These are phyloP conservation scores for Drosophila koepferae DNA, from an alignment of 2,888 invertebrate genomes.

Conservation along the genomic window DNA sequence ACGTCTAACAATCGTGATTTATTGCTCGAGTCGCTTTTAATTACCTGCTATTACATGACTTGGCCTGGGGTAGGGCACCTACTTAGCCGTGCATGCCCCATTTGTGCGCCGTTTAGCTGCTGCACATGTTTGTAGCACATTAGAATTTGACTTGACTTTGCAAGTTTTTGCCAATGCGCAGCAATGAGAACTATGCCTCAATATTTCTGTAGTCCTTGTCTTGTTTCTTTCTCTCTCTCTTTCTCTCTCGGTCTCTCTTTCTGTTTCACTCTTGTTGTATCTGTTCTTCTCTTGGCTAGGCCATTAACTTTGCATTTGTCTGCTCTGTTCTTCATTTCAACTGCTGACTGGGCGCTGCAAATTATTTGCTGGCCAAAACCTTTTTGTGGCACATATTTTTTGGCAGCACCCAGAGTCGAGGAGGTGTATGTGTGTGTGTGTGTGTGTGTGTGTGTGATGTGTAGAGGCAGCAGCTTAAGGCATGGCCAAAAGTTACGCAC, in stretches of 20 bases:
- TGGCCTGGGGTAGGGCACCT: background rate
- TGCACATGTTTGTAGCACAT: constrained; percentile 29
- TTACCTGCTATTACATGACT: background rate
- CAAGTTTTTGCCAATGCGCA: constrained; percentile 19
- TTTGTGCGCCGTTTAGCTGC: background rate
- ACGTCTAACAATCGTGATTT: background rate
- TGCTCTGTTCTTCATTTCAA: constrained; percentile 42
- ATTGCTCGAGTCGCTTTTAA: no score
- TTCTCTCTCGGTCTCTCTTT: no score
- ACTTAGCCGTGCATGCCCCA: background rate
- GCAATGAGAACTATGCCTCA: constrained; percentile 8
- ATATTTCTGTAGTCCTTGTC: background rate
- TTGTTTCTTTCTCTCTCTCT: background rate
- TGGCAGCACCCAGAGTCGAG: constrained; percentile 27
- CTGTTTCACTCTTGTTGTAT: background rate
- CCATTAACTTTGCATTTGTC: constrained; percentile 62
- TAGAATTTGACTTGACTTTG: constrained; percentile 35
- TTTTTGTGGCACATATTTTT: constrained; percentile 46
- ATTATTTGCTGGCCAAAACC: constrained; percentile 43
- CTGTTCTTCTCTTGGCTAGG: background rate
- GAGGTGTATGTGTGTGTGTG: constrained; percentile 10
- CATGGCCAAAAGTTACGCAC: constrained; percentile 74
- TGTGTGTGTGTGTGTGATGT: constrained; percentile 11
- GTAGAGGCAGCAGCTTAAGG: constrained; percentile 46
- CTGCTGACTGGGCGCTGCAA: constrained; percentile 60